These are phyloP conservation scores for Gymnocheta viridis DNA, from an alignment of 2,888 invertebrate genomes.

Conservation along the genomic window DNA sequence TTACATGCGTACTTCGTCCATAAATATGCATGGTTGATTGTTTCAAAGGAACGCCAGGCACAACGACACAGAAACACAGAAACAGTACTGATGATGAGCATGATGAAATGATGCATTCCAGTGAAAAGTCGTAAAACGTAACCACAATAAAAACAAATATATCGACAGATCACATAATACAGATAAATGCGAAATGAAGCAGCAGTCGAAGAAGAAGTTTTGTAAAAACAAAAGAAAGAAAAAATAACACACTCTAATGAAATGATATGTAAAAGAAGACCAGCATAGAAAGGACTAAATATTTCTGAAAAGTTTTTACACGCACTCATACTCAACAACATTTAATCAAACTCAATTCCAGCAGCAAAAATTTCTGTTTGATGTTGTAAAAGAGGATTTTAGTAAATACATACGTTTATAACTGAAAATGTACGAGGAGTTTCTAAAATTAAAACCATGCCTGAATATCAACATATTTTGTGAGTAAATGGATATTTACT, in stretches of 20 bases:
- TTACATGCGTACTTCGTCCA: neutral
- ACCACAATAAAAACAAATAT: constrained; percentile 74
- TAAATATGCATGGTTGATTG: constrained; percentile 35
- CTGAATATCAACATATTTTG: neutral
- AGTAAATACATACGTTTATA: neutral
- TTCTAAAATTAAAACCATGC: neutral
- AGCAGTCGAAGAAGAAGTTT: constrained; percentile 30
- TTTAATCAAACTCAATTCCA: constrained; percentile 6
- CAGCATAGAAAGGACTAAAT: constrained; percentile 2
- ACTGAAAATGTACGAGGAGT: neutral
- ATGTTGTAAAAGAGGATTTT: constrained; percentile 30
- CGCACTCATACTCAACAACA: neutral
- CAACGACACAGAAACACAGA: constrained; percentile 23
- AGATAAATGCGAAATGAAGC: constrained; percentile 47
- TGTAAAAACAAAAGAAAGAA: neutral
- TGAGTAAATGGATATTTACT: too few relatives aligned
- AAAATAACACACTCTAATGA: neutral
- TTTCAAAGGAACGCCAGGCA: constrained; percentile 33
- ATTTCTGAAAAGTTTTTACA: neutral
- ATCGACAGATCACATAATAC: constrained; percentile 72
- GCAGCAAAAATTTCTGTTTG: neutral
- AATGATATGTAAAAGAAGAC: neutral
- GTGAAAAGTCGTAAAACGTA: constrained; percentile 73
- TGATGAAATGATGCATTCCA: constrained; percentile 72
- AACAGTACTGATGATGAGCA: constrained; percentile 32